Evolutionary conservation across 2,113 vertebrate genomes (phyloP).

Genomic region (Himantopus leucocephalus): DNA sequence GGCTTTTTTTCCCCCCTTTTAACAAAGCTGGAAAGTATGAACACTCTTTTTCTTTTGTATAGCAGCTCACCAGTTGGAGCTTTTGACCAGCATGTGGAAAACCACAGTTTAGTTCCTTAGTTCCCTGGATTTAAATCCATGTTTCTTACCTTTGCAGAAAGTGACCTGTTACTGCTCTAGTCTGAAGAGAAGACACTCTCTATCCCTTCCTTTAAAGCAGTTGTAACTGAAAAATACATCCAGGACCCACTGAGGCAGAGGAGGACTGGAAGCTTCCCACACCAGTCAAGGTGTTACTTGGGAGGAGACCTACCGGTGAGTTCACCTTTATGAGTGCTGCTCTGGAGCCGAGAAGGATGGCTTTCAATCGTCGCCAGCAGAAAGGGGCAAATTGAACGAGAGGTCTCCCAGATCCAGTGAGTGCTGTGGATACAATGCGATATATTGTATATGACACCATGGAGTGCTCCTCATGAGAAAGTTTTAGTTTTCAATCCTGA

Average conservation of each 20-base stretch:
- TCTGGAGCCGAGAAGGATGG: not conserved
- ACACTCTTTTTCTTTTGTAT: not conserved
- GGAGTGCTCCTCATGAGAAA: not conserved
- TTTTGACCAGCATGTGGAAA: not conserved
- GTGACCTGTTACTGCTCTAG: not conserved
- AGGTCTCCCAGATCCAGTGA: not conserved
- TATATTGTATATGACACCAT: not conserved
- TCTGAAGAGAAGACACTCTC: not conserved
- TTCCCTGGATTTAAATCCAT: not conserved
- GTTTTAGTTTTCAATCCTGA: not conserved
- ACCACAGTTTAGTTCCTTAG: not conserved
- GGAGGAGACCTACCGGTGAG: not conserved
- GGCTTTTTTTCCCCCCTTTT: not conserved
- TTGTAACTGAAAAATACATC: not conserved
- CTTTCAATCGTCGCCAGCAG: not conserved
- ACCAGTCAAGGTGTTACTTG: not conserved
- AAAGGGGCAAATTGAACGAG: not conserved
- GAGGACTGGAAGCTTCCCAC: not conserved
- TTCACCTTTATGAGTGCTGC: not conserved
- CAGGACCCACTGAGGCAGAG: not conserved
- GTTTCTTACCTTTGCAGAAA: not conserved
- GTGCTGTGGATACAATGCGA: not conserved
- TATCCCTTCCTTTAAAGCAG: not conserved
- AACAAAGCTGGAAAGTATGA: not conserved
- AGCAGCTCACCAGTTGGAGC: not conserved